Evolutionary conservation across 2,888 invertebrate genomes (phyloP).

Genomic region (Dolichopus griseipennis): DNA sequence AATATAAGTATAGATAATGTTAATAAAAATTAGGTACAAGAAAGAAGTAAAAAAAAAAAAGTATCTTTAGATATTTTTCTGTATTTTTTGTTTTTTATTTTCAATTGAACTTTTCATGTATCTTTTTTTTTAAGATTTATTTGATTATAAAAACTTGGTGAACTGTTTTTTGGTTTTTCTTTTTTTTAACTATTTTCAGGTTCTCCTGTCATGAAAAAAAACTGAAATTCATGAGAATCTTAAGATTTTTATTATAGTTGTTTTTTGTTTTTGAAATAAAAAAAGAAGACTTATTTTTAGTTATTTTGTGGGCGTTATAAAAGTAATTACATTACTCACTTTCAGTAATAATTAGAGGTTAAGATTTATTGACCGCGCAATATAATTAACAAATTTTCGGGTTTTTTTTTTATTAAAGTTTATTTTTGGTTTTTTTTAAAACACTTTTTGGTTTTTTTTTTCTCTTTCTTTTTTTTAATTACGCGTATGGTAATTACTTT

Average conservation of each 20-base stretch:
- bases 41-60: not conserved
- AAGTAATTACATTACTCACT: constrained; percentile 1
- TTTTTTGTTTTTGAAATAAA: not conserved
- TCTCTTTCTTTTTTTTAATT: not conserved
- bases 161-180: too few species aligned
- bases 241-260: not conserved
- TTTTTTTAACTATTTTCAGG: not conserved
- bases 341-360: not conserved
- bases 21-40: too few species aligned
- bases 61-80: too few species aligned
- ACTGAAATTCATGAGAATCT: not conserved
- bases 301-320: not conserved
- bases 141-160: too few species aligned
- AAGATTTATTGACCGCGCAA: constrained; percentile 10
- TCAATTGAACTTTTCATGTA: not conserved
- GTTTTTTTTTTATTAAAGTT: not conserved
- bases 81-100: too few species aligned
- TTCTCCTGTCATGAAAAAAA: not conserved
- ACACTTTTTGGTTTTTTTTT: too few species aligned
- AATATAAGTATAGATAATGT: not conserved
- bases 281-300: too few species aligned
- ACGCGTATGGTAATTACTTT: not conserved
- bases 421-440: too few species aligned
- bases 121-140: not conserved
- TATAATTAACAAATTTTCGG: not conserved